Evolutionary conservation across 2,113 vertebrate genomes (phyloP).

Genomic region (Hippocampus zosterae): DNA sequence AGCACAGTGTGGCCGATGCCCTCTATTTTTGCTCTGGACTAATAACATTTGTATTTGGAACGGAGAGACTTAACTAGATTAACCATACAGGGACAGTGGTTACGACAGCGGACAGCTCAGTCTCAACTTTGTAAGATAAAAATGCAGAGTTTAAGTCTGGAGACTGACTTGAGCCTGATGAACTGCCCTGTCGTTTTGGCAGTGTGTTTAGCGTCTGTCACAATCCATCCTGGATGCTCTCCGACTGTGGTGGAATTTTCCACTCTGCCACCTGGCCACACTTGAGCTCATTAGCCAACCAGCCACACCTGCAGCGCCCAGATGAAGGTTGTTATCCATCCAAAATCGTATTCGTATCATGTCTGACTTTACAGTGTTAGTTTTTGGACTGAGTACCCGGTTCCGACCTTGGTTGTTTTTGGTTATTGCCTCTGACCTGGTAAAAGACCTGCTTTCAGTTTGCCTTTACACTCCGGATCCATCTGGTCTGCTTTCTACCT

Average conservation of each 20-base stretch:
- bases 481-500: too few species aligned
- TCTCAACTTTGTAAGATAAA: neutral
- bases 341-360: neutral
- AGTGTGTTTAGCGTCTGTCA: neutral
- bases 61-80: too few species aligned
- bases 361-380: neutral
- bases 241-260: neutral
- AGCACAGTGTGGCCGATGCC: neutral
- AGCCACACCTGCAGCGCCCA: neutral
- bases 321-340: neutral
- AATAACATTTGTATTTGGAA: neutral
- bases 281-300: neutral
- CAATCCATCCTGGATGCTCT: neutral
- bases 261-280: neutral
- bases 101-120: too few species aligned
- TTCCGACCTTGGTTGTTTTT: neutral
- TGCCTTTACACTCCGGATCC: too few species aligned
- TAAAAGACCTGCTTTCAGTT: neutral
- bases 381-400: neutral
- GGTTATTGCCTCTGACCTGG: neutral
- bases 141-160: neutral
- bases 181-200: neutral
- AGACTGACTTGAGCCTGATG: neutral
- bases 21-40: neutral
- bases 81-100: too few species aligned